These are phyloP conservation scores for Caenorhabditis briggsae DNA, from an alignment of 1,140 invertebrate species.

Conservation along the genomic window DNA sequence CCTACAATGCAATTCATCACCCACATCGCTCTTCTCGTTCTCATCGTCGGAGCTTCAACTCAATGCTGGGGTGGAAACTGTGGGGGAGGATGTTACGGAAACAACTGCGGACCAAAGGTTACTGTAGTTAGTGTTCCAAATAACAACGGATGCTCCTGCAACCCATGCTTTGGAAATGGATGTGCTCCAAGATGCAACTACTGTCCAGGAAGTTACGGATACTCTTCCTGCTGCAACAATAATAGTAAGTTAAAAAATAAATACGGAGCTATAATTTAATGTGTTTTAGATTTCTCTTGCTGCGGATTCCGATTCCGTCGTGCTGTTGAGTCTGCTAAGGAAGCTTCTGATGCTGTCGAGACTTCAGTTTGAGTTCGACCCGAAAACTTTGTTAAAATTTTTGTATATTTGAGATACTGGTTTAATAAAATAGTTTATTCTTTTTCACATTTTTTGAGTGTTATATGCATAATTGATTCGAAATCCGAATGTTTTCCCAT, in stretches of 20 bases:
- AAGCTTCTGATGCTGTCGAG: too few species aligned
- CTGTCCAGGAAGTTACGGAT: not conserved
- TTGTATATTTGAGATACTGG: not conserved
- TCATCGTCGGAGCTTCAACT: conserved; percentile 6
- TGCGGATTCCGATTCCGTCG: conserved; percentile 19
- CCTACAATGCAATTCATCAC: not conserved
- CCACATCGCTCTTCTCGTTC: conserved; percentile 4
- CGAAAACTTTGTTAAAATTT: not conserved
- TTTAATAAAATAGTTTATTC: not conserved
- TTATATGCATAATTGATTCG: too few species aligned
- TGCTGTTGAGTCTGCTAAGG: not conserved
- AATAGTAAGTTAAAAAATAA: not conserved
- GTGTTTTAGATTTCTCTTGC: not conserved
- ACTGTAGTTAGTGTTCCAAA: conserved; percentile 5
- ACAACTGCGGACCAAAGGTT: not conserved
- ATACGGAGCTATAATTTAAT: not conserved
- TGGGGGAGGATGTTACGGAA: conserved; percentile 16
- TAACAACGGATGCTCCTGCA: not conserved
- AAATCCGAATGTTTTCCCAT: too few species aligned
- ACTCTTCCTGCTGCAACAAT: conserved; percentile 41
- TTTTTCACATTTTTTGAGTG: too few species aligned
- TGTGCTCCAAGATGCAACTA: conserved; percentile 40
- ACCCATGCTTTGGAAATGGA: conserved; percentile 12
- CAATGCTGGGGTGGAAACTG: conserved; percentile 20
- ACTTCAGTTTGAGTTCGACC: too few species aligned